Evolutionary conservation across 2,888 invertebrate genomes (phyloP).

Genomic region (Therioaphis trifolii): DNA sequence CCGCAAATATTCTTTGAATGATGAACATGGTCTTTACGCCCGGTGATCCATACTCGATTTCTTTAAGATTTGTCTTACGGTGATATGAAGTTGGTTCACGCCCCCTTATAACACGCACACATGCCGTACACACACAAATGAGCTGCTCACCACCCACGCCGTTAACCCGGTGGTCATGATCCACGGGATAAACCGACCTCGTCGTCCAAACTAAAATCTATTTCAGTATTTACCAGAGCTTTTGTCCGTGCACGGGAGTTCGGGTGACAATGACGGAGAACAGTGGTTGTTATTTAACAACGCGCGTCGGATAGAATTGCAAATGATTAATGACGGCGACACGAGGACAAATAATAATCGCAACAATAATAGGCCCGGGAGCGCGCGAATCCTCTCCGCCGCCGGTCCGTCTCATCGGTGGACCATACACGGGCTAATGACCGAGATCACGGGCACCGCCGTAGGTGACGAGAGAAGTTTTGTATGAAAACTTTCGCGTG

Average conservation of each 20-base stretch:
- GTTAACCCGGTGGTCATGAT: too few relatives aligned
- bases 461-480: conserved; percentile 46
- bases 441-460: background rate
- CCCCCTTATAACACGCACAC: too few relatives aligned
- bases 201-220: background rate
- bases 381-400: background rate
- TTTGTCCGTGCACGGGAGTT: background rate
- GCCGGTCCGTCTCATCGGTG: background rate
- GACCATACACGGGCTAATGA: conserved; percentile 26
- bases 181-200: conserved; percentile 20
- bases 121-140: background rate
- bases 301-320: conserved; percentile 15
- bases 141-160: background rate
- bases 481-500: conserved; percentile 35
- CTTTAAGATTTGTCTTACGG: background rate
- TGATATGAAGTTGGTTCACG: background rate
- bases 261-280: background rate
- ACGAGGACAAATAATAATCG: conserved; percentile 42
- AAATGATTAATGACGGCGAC: conserved; percentile 40
- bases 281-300: conserved; percentile 15
- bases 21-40: too few relatives aligned
- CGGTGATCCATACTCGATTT: background rate
- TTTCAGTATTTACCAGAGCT: conserved; percentile 27
- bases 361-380: conserved; percentile 20
- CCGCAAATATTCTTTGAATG: background rate